Evolutionary conservation across 2,888 invertebrate species (phyloP).

Genomic region (Apodemia hepburni): DNA sequence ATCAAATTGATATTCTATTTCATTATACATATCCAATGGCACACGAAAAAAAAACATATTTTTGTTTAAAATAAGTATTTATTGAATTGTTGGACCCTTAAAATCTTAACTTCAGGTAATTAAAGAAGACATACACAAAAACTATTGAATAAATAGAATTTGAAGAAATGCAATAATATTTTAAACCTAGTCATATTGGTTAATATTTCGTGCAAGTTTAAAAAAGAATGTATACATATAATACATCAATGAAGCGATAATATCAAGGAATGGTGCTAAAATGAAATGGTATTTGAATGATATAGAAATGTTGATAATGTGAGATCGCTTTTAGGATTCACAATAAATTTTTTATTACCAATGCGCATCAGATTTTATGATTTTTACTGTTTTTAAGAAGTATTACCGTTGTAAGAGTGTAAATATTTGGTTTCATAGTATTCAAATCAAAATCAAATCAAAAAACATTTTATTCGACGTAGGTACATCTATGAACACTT

Average conservation of each 20-base stretch:
- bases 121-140: too few relatives aligned
- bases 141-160: neutral
- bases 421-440: neutral
- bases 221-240: slow-evolving; percentile 17
- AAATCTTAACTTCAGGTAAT: too few relatives aligned
- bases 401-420: neutral
- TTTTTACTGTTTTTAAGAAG: neutral
- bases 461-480: too few relatives aligned
- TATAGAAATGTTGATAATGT: slow-evolving; percentile 32
- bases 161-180: slow-evolving; percentile 8
- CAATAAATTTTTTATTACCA: neutral
- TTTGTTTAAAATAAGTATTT: too few relatives aligned
- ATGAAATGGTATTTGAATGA: slow-evolving; percentile 29
- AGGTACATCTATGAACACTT: too few relatives aligned
- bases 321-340: slow-evolving; percentile 36
- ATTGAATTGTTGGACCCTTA: too few relatives aligned
- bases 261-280: slow-evolving; percentile 52
- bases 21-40: too few relatives aligned
- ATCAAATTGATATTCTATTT: too few relatives aligned
- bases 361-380: slow-evolving; percentile 6
- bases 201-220: slow-evolving; percentile 19
- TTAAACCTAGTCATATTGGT: slow-evolving; percentile 19
- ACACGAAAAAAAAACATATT: too few relatives aligned
- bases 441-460: too few relatives aligned
- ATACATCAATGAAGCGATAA: slow-evolving; percentile 31